phyloP scores from a whole-genome alignment of 2,888 invertebrate genomes.

The Colletes collaris region DNA sequence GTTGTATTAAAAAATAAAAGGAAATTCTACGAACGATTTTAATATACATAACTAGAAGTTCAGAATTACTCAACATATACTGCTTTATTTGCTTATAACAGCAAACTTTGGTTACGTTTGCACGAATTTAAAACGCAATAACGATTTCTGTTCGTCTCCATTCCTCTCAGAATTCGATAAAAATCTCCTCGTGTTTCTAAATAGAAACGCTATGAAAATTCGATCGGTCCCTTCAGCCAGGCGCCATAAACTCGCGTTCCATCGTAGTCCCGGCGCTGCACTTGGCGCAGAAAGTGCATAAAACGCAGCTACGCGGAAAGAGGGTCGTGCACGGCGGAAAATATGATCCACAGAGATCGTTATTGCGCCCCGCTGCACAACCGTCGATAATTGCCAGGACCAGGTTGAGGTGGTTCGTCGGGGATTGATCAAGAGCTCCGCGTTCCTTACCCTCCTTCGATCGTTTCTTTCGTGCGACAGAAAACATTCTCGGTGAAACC shows the following conservation, averaged over 20 bases:
- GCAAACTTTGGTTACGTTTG: no score
- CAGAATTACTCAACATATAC: no score
- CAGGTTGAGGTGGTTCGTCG: constrained; percentile 14
- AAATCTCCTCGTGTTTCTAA: not conserved
- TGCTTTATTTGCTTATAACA: no score
- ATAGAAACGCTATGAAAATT: not conserved
- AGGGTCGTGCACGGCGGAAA: not conserved
- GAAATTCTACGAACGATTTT: no score
- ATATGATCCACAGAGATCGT: constrained; percentile 29
- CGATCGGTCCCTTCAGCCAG: not conserved
- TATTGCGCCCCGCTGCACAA: constrained; percentile 22
- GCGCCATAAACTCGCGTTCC: constrained; percentile 20
- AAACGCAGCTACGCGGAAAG: constrained; percentile 22
- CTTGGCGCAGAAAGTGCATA: not conserved
- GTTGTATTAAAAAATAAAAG: no score
- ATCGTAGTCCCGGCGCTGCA: constrained; percentile 4
- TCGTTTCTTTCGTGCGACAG: constrained; percentile 26
- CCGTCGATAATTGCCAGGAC: constrained; percentile 34
- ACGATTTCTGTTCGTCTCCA: not conserved
- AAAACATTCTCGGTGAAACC: constrained; percentile 34
- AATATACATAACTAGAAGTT: no score
- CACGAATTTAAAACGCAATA: no score
- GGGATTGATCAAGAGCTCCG: constrained; percentile 42
- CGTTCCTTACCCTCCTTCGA: not conserved
- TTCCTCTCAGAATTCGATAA: not conserved